phyloP scores from a whole-genome alignment of 2,113 vertebrate genomes.

The Brachyhypopomus occidentalis region DNA sequence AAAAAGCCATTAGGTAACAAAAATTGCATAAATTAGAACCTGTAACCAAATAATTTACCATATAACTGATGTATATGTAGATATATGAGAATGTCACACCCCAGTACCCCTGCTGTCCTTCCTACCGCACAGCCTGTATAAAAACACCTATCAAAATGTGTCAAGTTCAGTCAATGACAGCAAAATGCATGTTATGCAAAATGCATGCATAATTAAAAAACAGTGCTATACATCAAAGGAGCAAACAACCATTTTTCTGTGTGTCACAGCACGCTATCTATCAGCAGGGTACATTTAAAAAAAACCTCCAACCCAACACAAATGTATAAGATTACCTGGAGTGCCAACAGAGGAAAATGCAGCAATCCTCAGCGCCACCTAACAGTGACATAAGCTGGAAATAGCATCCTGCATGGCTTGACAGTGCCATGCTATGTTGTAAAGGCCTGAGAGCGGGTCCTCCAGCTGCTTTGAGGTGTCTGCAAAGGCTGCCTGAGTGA shows the following conservation, averaged over 20 bases:
- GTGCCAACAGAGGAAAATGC: neutral
- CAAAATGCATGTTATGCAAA: constrained; percentile 53
- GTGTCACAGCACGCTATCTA: constrained; percentile 34
- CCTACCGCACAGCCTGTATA: neutral
- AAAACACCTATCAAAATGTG: constrained; percentile 46
- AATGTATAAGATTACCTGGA: neutral
- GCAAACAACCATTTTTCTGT: constrained; percentile 28
- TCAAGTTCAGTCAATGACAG: constrained; percentile 52
- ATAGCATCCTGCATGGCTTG: neutral
- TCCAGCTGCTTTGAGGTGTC: neutral
- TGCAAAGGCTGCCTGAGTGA: neutral
- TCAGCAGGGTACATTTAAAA: constrained; percentile 39
- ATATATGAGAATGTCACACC: neutral
- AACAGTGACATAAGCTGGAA: neutral
- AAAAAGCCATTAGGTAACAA: constrained; percentile 11
- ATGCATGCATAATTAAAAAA: constrained; percentile 49
- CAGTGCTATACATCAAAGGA: constrained; percentile 37
- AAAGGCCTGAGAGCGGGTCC: neutral
- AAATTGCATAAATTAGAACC: constrained; percentile 19
- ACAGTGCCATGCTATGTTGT: neutral
- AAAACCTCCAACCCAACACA: constrained; percentile 14
- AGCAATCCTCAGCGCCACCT: neutral
- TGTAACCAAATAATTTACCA: constrained; percentile 34
- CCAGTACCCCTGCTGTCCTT: constrained; percentile 19
- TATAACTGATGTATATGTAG: constrained; percentile 12